Evolutionary conservation across 2,888 invertebrate genomes (phyloP).

Genomic region (Lasioglossum pauxillum): DNA sequence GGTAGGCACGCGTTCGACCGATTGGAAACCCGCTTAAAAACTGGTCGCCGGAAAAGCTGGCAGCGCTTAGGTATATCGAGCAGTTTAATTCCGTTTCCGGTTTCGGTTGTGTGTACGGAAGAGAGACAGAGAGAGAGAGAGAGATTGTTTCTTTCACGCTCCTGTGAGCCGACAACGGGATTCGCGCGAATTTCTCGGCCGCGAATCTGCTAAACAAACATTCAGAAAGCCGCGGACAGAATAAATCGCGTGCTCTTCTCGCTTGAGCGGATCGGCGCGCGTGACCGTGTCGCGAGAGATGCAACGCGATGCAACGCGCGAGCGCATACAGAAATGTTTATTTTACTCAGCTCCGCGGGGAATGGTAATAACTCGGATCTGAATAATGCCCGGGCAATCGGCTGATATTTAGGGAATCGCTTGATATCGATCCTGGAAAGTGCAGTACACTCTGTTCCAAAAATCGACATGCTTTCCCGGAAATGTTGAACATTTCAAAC

Average conservation of each 20-base stretch:
- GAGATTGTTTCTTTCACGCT: not conserved
- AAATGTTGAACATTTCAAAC: not conserved
- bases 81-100: constrained; percentile 3
- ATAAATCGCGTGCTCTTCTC: not conserved
- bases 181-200: not conserved
- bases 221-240: not conserved
- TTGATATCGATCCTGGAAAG: not conserved
- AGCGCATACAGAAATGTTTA: not conserved
- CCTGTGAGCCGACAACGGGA: not conserved
- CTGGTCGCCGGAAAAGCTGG: not conserved
- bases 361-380: not conserved
- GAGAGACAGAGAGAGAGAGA: not conserved
- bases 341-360: not conserved
- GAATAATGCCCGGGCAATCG: not conserved
- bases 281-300: not conserved
- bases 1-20: not conserved
- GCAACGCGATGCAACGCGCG: not conserved
- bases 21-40: not conserved
- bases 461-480: not conserved
- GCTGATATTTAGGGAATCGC: not conserved
- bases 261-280: not conserved
- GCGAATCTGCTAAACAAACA: not conserved
- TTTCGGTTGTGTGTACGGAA: too few relatives aligned
- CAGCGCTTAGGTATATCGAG: not conserved
- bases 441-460: not conserved